Evolutionary conservation across 2,888 invertebrate genomes (phyloP).

Genomic region (Seladonia tumulorum): DNA sequence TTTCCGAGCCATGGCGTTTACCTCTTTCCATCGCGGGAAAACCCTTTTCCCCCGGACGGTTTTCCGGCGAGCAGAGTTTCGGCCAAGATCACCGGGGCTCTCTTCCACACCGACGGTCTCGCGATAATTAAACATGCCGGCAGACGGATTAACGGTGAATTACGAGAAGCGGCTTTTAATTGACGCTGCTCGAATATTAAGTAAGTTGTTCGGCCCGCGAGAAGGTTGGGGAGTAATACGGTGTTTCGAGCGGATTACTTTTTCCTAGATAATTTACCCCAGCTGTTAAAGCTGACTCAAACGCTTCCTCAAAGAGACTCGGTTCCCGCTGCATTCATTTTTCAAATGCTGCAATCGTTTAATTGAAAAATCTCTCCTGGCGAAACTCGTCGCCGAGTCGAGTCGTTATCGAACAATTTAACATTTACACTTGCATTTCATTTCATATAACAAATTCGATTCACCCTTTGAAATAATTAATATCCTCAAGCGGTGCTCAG

Average conservation of each 20-base stretch:
- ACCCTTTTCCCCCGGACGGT: background rate
- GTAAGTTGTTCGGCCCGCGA: constrained; percentile 37
- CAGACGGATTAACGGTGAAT: constrained; percentile 49
- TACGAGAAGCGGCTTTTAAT: constrained; percentile 50
- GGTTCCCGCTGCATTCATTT: background rate
- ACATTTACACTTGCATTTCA: background rate
- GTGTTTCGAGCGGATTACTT: constrained; percentile 39
- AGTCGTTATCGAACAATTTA: background rate
- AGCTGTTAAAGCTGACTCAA: background rate
- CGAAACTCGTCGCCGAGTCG: background rate
- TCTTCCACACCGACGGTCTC: background rate
- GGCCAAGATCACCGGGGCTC: constrained; percentile 6
- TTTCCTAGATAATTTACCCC: constrained; percentile 26
- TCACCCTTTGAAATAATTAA: background rate
- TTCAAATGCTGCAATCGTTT: background rate
- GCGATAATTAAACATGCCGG: constrained; percentile 45
- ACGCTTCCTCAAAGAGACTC: background rate
- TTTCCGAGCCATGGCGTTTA: background rate
- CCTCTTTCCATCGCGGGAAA: background rate
- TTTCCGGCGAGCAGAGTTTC: background rate
- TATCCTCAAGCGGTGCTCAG: too few species aligned
- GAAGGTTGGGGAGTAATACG: constrained; percentile 16
- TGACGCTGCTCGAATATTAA: constrained; percentile 52
- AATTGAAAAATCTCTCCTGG: background rate
- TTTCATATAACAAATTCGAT: too few species aligned